Percentiles rank a stretch among this genome's conserved stretches.
These are phyloP conservation scores for Festucalex cinctus DNA, from an alignment of 2,113 vertebrate species.

Conservation along the genomic window DNA sequence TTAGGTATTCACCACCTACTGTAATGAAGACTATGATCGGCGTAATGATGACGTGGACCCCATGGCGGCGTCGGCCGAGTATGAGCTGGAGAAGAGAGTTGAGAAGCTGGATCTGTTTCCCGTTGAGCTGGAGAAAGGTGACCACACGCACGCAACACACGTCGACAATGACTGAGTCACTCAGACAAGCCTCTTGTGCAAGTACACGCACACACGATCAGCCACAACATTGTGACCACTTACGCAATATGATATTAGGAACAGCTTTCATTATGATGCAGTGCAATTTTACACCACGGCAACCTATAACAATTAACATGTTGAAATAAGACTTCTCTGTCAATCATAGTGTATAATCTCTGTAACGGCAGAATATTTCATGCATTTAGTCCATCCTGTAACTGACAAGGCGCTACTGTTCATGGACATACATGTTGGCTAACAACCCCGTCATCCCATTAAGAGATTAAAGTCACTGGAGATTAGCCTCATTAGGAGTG, in stretches of 20 bases:
- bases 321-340: background rate
- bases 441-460: conserved; percentile 46
- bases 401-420: conserved; percentile 17
- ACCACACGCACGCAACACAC: conserved; percentile 8
- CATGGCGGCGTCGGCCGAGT: conserved; percentile 94
- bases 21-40: conserved; percentile 92
- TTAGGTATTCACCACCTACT: conserved; percentile 95
- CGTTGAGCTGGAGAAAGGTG: conserved; percentile 95
- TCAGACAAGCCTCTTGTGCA: background rate
- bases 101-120: conserved; percentile 93
- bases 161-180: background rate
- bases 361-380: background rate
- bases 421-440: conserved; percentile 22
- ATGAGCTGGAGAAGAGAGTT: conserved; percentile 94
- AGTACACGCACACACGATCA: background rate
- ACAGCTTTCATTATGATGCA: background rate
- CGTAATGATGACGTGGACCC: conserved; percentile 95
- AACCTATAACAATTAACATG: background rate
- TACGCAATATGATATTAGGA: background rate
- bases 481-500: conserved; percentile 65
- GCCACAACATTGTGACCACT: conserved; percentile 1
- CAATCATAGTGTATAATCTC: background rate
- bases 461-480: conserved; percentile 54
- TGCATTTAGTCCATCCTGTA: background rate
- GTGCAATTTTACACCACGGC: background rate